Evolutionary conservation across 2,888 invertebrate genomes (phyloP), one percentile per base, ranked within the genome.

Genomic region (Rosalia funebris): DNA sequence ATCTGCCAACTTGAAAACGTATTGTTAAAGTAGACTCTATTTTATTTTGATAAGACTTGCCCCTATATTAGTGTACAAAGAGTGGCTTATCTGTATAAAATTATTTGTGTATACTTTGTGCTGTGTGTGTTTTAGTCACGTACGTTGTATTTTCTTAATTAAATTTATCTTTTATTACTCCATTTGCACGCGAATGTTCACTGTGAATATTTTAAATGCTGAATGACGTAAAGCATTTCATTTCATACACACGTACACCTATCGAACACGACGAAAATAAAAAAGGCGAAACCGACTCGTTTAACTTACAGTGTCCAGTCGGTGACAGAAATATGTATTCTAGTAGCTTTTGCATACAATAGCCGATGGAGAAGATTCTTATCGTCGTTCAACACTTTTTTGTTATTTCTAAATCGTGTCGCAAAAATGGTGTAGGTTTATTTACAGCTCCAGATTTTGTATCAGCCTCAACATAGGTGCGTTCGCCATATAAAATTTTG

Each of bases 341-440:
- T 69, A 66, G 71, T 68, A 68, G 72, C 69, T 71, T 78, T 77
- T 78, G 78, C 78, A 79, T 79, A 79, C 79, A 79, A 79, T 79
- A 69, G 76, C 66, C 71, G 70, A 61, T 66, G 69, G 66, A 72
- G 68, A 68, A 63, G 78, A 78, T 77, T 67, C 69, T 74, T 79
- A 78, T 78, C 79, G 70, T 63, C 62, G 56, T 69, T 73, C 74
- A 70, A 75, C 75, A 77, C 77, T 79, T 78, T 77, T 78, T 77
- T 76, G 72, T 75, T 75, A 73, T 76, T 75, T 72, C 72, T 71
- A 72, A 71, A 70, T 71, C 71, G 72, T 72, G 69, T 70, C 46
- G 65, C 61, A 68, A 71, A 69, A 71, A 71, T 69, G 62, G 66
- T 60, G 69, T 65, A 62, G 59, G 62, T 53, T 62, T 65, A 65